Conservation (phyloP, 1,140 invertebrate genomes). For the Drosophila serrata region DNA sequence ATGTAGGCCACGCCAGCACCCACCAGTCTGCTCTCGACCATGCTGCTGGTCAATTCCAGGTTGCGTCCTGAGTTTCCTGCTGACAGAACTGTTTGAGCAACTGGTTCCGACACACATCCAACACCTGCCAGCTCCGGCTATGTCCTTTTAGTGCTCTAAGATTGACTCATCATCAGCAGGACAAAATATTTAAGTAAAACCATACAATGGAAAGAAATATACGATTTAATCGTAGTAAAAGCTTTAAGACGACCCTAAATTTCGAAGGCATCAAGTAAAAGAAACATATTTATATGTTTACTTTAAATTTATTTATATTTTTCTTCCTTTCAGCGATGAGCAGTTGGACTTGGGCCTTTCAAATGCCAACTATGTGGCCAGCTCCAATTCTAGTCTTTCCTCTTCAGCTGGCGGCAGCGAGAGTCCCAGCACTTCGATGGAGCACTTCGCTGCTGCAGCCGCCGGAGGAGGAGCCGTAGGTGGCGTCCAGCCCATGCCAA, state of each 20-base stretch:
- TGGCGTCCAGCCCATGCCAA: conserved; percentile 46
- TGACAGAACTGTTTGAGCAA: conserved; percentile 37
- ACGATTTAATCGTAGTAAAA: conserved; percentile 78
- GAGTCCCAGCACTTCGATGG: conserved; percentile 87
- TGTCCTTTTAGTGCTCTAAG: conserved; percentile 40
- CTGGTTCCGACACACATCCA: conserved; percentile 41
- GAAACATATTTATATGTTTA: neutral
- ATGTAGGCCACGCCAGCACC: conserved; percentile 43
- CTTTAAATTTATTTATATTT: conserved; percentile 10
- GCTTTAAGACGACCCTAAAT: conserved; percentile 72
- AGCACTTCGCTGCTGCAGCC: conserved; percentile 86
- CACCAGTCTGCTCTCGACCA: conserved; percentile 15
- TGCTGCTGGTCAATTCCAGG: conserved; percentile 27
- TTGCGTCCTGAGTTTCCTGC: conserved; percentile 25
- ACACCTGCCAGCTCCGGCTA: conserved; percentile 44
- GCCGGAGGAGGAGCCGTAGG: conserved; percentile 61
- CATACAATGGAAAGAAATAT: conserved; percentile 74
- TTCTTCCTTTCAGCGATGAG: conserved; percentile 68
- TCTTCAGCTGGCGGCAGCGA: conserved; percentile 87
- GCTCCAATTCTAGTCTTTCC: conserved; percentile 85
- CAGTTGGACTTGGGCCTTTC: conserved; percentile 78
- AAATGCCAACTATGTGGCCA: conserved; percentile 80
- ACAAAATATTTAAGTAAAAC: neutral
- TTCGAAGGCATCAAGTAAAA: conserved; percentile 67
- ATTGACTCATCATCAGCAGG: conserved; percentile 40